These are phyloP conservation scores for Bubo scandiacus DNA, from an alignment of 2,113 vertebrate genomes.

Conservation along the genomic window DNA sequence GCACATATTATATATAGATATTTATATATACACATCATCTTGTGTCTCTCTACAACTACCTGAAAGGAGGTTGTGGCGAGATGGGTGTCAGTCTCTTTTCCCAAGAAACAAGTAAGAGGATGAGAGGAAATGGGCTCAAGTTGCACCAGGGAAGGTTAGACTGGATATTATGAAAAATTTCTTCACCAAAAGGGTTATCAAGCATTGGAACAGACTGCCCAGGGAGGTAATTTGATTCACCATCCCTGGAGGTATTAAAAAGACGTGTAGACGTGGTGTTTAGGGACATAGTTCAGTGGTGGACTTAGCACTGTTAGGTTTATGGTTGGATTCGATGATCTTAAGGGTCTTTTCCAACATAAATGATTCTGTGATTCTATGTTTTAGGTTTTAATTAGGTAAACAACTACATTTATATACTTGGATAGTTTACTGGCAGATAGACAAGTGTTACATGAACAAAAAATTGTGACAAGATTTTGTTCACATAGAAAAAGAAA, in stretches of 20 bases:
- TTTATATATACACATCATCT: background rate
- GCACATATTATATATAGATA: background rate
- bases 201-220: background rate
- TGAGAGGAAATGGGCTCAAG: background rate
- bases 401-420: background rate
- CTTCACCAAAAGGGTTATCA: background rate
- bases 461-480: background rate
- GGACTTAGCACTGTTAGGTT: background rate
- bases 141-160: background rate
- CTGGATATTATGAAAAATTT: background rate
- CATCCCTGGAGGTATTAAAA: background rate
- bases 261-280: accelerated
- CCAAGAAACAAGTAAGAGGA: background rate
- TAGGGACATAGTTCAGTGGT: background rate
- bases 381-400: background rate
- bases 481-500: background rate
- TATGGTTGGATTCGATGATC: background rate
- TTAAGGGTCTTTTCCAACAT: background rate
- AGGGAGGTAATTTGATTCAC: background rate
- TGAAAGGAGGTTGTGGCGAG: accelerated
- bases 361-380: background rate
- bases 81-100: accelerated
- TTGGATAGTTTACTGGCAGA: background rate
- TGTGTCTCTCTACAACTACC: background rate
- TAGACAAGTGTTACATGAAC: background rate